Percentiles rank a stretch among this genome's conserved stretches.
phyloP scores from a whole-genome alignment of 1,140 invertebrate genomes.

The Delia radicum region DNA sequence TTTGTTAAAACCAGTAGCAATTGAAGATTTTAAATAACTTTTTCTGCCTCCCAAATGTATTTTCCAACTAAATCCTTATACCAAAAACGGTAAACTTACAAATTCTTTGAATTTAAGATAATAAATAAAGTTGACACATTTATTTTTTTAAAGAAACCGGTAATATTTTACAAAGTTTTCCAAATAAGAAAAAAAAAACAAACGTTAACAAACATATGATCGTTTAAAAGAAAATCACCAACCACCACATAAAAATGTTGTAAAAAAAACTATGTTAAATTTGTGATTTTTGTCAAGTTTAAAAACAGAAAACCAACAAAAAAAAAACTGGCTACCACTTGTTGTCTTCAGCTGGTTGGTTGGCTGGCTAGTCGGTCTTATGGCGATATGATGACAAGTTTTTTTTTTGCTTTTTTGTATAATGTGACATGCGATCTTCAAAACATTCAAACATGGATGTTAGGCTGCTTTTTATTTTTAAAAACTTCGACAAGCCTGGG shows the following conservation, averaged over 20 bases:
- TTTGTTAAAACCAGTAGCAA: no score
- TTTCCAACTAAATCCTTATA: background rate
- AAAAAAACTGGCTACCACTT: background rate
- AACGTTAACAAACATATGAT: background rate
- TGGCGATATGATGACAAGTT: background rate
- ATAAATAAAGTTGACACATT: background rate
- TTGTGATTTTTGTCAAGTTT: background rate
- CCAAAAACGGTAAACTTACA: background rate
- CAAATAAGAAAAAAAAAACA: background rate
- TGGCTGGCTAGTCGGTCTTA: background rate
- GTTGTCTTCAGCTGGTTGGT: background rate
- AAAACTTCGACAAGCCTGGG: no score
- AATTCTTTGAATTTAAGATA: background rate
- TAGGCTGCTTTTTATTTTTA: no score
- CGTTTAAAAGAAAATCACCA: background rate
- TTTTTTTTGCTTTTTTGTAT: background rate
- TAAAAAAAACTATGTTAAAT: background rate
- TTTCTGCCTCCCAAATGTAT: no score
- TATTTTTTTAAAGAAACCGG: background rate
- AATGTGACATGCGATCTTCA: background rate
- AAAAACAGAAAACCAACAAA: background rate
- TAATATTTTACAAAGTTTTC: background rate
- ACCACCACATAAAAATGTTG: background rate
- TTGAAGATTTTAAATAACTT: no score
- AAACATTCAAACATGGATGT: background rate